These are phyloP conservation scores for Rhynchomys soricoides DNA, from an alignment of 2,113 vertebrate species.

Conservation along the genomic window DNA sequence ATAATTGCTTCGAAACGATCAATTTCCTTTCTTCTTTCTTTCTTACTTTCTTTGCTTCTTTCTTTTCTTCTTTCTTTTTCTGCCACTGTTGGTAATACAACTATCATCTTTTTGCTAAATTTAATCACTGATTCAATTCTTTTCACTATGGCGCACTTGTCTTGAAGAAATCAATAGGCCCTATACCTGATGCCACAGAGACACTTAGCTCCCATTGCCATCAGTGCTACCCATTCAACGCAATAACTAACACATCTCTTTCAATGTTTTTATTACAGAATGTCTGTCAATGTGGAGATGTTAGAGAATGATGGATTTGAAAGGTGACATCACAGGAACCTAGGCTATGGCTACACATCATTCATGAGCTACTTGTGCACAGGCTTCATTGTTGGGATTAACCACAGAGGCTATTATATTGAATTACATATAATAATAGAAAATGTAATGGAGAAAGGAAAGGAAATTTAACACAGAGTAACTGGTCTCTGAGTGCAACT, in stretches of 20 bases:
- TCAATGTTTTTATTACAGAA: background rate
- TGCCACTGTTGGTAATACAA: background rate
- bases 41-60: no score
- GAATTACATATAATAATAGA: slow-evolving; percentile 33
- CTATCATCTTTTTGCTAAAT: background rate
- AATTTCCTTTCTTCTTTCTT: background rate
- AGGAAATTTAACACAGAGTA: background rate
- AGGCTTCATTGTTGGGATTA: background rate
- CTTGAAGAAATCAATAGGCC: slow-evolving; percentile 1
- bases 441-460: background rate
- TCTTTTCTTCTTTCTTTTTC: no score
- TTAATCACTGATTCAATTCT: background rate
- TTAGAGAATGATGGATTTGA: slow-evolving; percentile 58
- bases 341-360: slow-evolving; percentile 8
- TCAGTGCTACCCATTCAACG: background rate
- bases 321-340: background rate
- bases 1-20: background rate
- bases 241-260: background rate
- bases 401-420: background rate
- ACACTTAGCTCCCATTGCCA: no score
- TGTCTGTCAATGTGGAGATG: slow-evolving; percentile 11
- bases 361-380: background rate
- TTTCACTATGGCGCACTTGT: background rate
- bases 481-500: slow-evolving; percentile 41
- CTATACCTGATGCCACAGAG: background rate